A percentile compares a stretch with the other conserved stretches of the same genome.
Evolutionary conservation across 2,888 invertebrate genomes (phyloP).

Genomic region (Heliconius ismenius): DNA sequence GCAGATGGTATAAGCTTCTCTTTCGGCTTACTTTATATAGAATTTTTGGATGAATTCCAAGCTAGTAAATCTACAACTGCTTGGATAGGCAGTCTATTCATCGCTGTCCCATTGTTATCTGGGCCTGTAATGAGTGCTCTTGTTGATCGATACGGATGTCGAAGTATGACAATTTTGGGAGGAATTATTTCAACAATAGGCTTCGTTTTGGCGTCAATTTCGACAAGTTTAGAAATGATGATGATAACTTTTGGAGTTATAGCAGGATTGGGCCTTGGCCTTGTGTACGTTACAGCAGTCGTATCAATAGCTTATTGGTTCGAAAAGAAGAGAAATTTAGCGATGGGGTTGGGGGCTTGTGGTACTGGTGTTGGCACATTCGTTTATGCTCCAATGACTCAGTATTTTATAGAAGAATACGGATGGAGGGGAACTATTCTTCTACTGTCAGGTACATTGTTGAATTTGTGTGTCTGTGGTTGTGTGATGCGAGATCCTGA

Average conservation of each 20-base stretch:
- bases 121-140: slow-evolving; percentile 92
- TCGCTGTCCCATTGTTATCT: slow-evolving; percentile 92
- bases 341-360: slow-evolving; percentile 93
- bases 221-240: slow-evolving; percentile 88
- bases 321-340: slow-evolving; percentile 91
- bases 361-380: slow-evolving; percentile 95
- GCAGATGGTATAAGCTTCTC: slow-evolving; percentile 97
- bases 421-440: slow-evolving; percentile 93
- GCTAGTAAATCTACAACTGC: slow-evolving; percentile 93
- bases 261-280: slow-evolving; percentile 90
- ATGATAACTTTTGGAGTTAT: slow-evolving; percentile 93
- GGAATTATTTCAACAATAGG: slow-evolving; percentile 88
- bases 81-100: slow-evolving; percentile 94
- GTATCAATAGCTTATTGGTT: slow-evolving; percentile 97
- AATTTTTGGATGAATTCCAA: slow-evolving; percentile 90
- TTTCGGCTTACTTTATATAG: slow-evolving; percentile 93
- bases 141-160: slow-evolving; percentile 93
- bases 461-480: slow-evolving; percentile 93
- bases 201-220: slow-evolving; percentile 87
- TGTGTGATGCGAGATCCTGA: slow-evolving; percentile 93
- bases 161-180: slow-evolving; percentile 87
- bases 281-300: slow-evolving; percentile 94
- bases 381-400: slow-evolving; percentile 92
- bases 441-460: slow-evolving; percentile 90
- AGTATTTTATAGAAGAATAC: slow-evolving; percentile 87